A percentile compares a stretch with the other conserved stretches of the same genome.
These are phyloP conservation scores for Hecatera dysodea DNA, from an alignment of 2,888 invertebrate genomes.

Conservation along the genomic window DNA sequence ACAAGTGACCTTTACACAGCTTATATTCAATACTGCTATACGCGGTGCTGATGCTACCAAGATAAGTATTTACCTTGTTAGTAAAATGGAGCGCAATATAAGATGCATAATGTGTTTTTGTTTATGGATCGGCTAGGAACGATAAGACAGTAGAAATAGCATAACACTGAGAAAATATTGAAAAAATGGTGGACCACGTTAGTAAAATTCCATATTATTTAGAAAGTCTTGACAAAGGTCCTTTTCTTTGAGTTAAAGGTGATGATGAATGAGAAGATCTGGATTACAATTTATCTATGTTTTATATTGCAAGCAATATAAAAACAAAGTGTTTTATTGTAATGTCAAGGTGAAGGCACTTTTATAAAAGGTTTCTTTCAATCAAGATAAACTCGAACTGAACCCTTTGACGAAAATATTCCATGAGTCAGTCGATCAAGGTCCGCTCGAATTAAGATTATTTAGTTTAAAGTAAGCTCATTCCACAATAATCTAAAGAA, in stretches of 20 bases:
- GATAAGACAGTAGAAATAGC: background rate
- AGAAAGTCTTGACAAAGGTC: too few species aligned
- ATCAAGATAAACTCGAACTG: slow-evolving; percentile 8
- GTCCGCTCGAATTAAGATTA: background rate
- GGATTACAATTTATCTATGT: background rate
- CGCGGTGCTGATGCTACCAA: slow-evolving; percentile 20
- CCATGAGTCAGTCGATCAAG: slow-evolving; percentile 31
- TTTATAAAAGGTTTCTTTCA: slow-evolving; percentile 8
- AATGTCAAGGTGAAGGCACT: slow-evolving; percentile 14
- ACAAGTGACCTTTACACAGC: slow-evolving; percentile 54
- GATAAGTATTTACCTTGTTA: slow-evolving; percentile 48
- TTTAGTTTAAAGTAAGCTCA: background rate
- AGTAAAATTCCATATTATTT: too few species aligned
- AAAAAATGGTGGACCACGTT: too few species aligned
- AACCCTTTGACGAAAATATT: slow-evolving; percentile 30
- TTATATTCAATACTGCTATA: slow-evolving; percentile 46
- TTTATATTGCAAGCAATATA: background rate
- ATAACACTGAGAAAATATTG: too few species aligned
- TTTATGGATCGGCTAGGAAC: background rate
- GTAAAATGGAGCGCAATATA: slow-evolving; percentile 32
- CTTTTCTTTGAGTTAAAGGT: background rate
- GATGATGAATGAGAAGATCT: background rate
- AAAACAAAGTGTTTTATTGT: background rate
- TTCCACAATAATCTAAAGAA: background rate
- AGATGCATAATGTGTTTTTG: slow-evolving; percentile 6